Percentiles rank a stretch among this genome's conserved stretches.
These are phyloP conservation scores for Hydropsyche tenuis DNA, from an alignment of 1,140 invertebrate genomes.

Conservation along the genomic window DNA sequence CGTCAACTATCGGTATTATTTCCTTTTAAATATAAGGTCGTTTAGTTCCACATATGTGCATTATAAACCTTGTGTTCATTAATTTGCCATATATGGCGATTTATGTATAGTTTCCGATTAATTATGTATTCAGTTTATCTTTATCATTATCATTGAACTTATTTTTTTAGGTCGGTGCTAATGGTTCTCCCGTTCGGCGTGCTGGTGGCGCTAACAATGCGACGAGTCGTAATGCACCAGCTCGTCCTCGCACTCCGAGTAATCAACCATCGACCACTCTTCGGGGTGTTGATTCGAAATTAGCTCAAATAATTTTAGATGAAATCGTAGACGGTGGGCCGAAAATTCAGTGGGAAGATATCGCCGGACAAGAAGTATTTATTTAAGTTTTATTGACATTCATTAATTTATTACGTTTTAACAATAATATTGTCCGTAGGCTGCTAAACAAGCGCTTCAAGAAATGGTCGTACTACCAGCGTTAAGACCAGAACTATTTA, in stretches of 20 bases:
- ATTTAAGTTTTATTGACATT: background rate
- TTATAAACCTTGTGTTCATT: background rate
- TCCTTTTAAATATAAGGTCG: background rate
- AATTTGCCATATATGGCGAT: background rate
- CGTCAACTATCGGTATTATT: constrained; percentile 74
- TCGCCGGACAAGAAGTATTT: constrained; percentile 82
- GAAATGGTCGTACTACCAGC: constrained; percentile 98
- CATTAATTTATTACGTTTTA: background rate
- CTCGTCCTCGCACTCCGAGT: constrained; percentile 58
- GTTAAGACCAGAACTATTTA: constrained; percentile 94
- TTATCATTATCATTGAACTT: too few species aligned
- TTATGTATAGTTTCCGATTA: too few species aligned
- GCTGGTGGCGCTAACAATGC: constrained; percentile 51
- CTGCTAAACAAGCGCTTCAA: constrained; percentile 93
- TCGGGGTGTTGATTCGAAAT: constrained; percentile 87
- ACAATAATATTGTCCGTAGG: constrained; percentile 56
- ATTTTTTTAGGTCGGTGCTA: constrained; percentile 50
- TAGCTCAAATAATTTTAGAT: constrained; percentile 80
- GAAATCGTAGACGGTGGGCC: constrained; percentile 79
- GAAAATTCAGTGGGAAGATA: constrained; percentile 90
- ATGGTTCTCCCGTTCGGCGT: constrained; percentile 70
- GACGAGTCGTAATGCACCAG: constrained; percentile 57
- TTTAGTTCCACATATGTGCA: background rate
- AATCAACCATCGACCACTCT: constrained; percentile 61
- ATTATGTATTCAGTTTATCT: too few species aligned